Evolutionary conservation across 2,113 vertebrate genomes (phyloP).

Genomic region (Nesoenas mayeri): DNA sequence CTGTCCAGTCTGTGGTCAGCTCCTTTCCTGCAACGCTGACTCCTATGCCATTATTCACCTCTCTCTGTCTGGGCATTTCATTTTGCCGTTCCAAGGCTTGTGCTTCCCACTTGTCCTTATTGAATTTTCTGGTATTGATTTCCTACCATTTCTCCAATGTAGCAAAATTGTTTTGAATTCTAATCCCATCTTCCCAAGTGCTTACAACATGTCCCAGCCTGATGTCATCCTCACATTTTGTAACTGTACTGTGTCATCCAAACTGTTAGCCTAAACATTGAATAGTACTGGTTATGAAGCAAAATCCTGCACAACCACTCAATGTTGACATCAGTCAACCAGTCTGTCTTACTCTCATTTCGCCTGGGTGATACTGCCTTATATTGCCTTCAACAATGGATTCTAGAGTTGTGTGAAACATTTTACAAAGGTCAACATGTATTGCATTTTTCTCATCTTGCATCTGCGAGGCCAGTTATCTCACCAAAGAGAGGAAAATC

Average conservation of each 20-base stretch:
- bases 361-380: neutral
- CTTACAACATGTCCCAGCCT: neutral
- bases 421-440: neutral
- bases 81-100: neutral
- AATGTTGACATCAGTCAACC: neutral
- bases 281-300: neutral
- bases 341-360: neutral
- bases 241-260: neutral
- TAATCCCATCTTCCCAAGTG: neutral
- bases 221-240: neutral
- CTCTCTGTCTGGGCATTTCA: neutral
- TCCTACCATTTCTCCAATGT: neutral
- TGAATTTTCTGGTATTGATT: conserved; percentile 8
- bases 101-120: neutral
- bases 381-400: neutral
- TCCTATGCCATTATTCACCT: neutral
- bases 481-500: neutral
- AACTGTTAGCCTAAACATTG: neutral
- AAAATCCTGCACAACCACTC: neutral
- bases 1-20: neutral
- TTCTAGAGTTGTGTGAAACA: neutral
- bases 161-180: neutral
- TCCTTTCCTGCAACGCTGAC: neutral
- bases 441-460: neutral
- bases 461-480: neutral